Conservation (phyloP, 2,888 invertebrate genomes). For the Nemurella pictetii region DNA sequence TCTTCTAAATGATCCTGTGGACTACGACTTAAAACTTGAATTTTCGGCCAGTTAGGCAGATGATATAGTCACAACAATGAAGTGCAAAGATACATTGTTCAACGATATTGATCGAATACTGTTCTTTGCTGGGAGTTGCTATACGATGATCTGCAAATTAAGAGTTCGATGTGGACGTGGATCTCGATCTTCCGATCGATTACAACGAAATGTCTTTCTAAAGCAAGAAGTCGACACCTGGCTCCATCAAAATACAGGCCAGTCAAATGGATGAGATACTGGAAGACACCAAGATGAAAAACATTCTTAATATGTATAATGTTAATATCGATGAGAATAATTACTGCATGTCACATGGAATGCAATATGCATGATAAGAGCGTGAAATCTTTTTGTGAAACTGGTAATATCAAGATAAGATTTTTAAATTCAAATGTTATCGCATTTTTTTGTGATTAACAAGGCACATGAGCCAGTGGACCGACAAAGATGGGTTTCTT, state of each 20-base stretch:
- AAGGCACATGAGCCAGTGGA: conserved; percentile 54
- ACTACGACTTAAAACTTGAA: not conserved
- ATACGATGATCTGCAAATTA: conserved; percentile 63
- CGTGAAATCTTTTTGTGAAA: not conserved
- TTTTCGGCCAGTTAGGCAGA: conserved; percentile 16
- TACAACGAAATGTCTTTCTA: conserved; percentile 29
- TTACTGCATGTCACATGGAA: too few relatives aligned
- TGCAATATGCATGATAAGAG: not conserved
- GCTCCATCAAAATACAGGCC: not conserved
- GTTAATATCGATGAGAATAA: not conserved
- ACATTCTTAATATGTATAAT: conserved; percentile 17
- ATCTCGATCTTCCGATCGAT: conserved; percentile 53
- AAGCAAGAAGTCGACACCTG: conserved; percentile 8
- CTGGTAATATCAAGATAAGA: not conserved
- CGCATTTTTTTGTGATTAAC: not conserved
- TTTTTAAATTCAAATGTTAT: not conserved
- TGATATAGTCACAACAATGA: conserved; percentile 31
- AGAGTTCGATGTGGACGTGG: conserved; percentile 65
- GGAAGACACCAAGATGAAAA: conserved; percentile 25
- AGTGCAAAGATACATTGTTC: conserved; percentile 30
- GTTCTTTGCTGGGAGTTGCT: conserved; percentile 59
- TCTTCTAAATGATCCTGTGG: not conserved
- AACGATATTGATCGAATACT: conserved; percentile 23
- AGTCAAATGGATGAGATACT: conserved; percentile 20
- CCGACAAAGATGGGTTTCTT: conserved; percentile 55